phyloP scores from a whole-genome alignment of 2,113 vertebrate genomes.

The Rhinogobius similis region DNA sequence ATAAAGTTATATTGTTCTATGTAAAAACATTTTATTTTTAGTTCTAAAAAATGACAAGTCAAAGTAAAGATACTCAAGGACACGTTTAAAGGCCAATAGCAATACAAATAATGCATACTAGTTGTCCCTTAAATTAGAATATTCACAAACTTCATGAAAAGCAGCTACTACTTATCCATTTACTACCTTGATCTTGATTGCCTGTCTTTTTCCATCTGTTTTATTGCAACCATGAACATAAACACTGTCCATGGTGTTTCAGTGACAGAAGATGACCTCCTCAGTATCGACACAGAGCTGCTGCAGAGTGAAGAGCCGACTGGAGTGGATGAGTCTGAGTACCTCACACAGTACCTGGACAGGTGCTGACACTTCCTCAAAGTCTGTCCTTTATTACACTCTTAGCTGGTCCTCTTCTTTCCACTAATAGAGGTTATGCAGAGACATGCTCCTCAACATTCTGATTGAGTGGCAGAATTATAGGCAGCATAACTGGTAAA shows the following conservation, averaged over 20 bases:
- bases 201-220: background rate
- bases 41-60: too few species aligned
- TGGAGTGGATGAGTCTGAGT: conserved; percentile 57
- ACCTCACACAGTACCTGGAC: conserved; percentile 69
- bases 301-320: conserved; percentile 65
- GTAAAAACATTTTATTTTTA: too few species aligned
- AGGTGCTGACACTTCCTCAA: conserved; percentile 59
- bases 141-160: background rate
- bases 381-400: background rate
- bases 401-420: background rate
- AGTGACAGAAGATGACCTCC: conserved; percentile 36
- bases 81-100: too few species aligned
- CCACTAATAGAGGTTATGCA: background rate
- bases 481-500: too few species aligned
- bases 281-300: conserved; percentile 33
- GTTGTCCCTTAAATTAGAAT: too few species aligned
- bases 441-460: too few species aligned
- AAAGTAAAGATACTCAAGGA: too few species aligned
- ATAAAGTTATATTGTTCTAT: too few species aligned
- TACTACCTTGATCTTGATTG: background rate
- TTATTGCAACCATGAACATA: background rate
- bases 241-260: background rate
- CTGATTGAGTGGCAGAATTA: too few species aligned
- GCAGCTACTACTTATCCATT: too few species aligned
- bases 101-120: too few species aligned